These are phyloP conservation scores for Papilio xuthus DNA, from an alignment of 1,140 invertebrate species.

Conservation along the genomic window DNA sequence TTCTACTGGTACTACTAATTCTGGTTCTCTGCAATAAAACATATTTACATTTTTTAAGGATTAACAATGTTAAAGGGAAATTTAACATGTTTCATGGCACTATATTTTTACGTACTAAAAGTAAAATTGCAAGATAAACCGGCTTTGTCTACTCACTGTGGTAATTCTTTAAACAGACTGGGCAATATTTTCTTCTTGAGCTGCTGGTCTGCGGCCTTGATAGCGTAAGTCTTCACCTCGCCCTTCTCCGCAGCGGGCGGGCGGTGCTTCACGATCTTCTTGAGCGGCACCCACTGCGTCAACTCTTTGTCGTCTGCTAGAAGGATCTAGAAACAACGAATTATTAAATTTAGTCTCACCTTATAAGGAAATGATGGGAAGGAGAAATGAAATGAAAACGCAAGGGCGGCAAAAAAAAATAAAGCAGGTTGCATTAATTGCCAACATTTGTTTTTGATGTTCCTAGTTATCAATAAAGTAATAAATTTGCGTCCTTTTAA, in stretches of 20 bases:
- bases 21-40: slow-evolving; percentile 68
- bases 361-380: too few species aligned
- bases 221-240: slow-evolving; percentile 89
- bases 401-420: too few species aligned
- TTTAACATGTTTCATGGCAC: too few species aligned
- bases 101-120: too few species aligned
- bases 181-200: slow-evolving; percentile 92
- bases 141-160: slow-evolving; percentile 65
- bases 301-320: slow-evolving; percentile 95
- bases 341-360: too few species aligned
- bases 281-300: slow-evolving; percentile 96
- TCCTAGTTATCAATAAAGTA: too few species aligned
- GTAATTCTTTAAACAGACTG: slow-evolving; percentile 87
- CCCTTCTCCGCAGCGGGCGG: slow-evolving; percentile 90
- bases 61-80: too few species aligned
- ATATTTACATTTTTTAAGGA: slow-evolving; percentile 10
- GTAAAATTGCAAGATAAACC: too few species aligned
- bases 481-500: too few species aligned
- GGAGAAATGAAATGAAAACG: too few species aligned
- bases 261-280: slow-evolving; percentile 92
- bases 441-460: too few species aligned
- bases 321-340: slow-evolving; percentile 89
- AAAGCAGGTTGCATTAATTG: too few species aligned
- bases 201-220: slow-evolving; percentile 87
- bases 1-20: slow-evolving; percentile 66